Percentiles rank a stretch among this genome's conserved stretches.
Evolutionary conservation across 2,797 vertebrate species (phyloP).

Genomic region (Anas bernieri): DNA sequence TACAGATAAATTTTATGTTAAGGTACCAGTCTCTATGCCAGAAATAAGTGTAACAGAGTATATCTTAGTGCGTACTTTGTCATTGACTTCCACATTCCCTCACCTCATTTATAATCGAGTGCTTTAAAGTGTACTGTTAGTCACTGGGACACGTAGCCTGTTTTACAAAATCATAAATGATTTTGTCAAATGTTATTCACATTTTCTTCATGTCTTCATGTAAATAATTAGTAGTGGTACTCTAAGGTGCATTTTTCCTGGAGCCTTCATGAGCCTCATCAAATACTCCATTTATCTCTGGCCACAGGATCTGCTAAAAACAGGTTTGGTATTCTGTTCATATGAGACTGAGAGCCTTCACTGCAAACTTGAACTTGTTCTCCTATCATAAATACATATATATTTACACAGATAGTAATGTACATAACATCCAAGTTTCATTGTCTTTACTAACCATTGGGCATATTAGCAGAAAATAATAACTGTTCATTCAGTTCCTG

Average conservation of each 20-base stretch:
- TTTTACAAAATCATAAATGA: not conserved
- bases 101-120: not conserved
- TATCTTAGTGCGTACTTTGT: not conserved
- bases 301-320: not conserved
- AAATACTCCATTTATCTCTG: not conserved
- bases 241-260: not conserved
- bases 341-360: not conserved
- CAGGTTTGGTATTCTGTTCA: not conserved
- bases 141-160: not conserved
- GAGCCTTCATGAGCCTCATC: not conserved
- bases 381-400: not conserved
- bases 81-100: not conserved
- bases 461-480: not conserved
- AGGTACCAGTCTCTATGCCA: not conserved
- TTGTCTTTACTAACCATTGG: not conserved
- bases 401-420: not conserved
- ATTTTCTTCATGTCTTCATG: not conserved
- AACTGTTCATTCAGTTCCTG: not conserved
- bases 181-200: not conserved
- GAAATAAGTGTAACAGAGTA: not conserved
- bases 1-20: not conserved
- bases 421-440: rapidly evolving
- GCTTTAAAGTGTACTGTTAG: not conserved
- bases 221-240: not conserved
- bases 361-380: not conserved